phyloP scores from a whole-genome alignment of 2,888 invertebrate genomes.

The Melanostoma mellinum region DNA sequence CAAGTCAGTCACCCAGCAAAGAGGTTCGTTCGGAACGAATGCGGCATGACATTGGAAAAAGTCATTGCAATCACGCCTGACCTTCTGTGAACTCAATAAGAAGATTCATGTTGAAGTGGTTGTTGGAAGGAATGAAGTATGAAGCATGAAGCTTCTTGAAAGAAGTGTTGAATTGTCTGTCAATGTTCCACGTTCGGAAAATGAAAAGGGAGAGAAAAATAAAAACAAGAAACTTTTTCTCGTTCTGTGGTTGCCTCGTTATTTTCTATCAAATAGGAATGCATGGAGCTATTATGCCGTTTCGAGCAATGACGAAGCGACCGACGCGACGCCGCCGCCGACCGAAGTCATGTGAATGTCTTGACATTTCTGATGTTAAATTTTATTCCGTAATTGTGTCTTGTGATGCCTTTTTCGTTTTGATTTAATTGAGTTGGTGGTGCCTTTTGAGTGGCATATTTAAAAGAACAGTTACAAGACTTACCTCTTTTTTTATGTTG shows the following conservation, averaged over 20 bases:
- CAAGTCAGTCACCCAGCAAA: slow-evolving; percentile 38
- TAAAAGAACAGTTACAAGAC: too few relatives aligned
- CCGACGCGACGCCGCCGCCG: background rate
- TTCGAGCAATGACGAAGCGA: background rate
- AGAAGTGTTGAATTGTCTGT: slow-evolving; percentile 1
- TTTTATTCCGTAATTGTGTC: too few relatives aligned
- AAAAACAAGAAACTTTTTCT: too few relatives aligned
- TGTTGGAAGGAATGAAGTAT: slow-evolving; percentile 15
- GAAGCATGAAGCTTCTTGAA: slow-evolving; percentile 9
- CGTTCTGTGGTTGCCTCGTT: too few relatives aligned
- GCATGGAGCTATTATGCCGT: background rate
- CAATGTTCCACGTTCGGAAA: background rate
- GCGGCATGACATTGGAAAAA: slow-evolving; percentile 60
- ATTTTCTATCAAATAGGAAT: background rate
- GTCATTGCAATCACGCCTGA: slow-evolving; percentile 60
- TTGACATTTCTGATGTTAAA: slow-evolving; percentile 11
- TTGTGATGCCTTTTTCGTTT: too few relatives aligned
- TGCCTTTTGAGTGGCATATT: too few relatives aligned
- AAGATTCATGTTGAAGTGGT: background rate
- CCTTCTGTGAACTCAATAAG: slow-evolving; percentile 55
- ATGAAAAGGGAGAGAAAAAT: too few relatives aligned
- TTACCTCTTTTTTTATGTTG: too few relatives aligned
- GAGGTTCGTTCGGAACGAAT: slow-evolving; percentile 11
- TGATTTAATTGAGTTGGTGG: too few relatives aligned
- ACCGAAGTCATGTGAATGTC: slow-evolving; percentile 5